Base-by-base conservation (phyloP, 2,797 vertebrate genomes). In the Decapterus maruadsi region DNA sequence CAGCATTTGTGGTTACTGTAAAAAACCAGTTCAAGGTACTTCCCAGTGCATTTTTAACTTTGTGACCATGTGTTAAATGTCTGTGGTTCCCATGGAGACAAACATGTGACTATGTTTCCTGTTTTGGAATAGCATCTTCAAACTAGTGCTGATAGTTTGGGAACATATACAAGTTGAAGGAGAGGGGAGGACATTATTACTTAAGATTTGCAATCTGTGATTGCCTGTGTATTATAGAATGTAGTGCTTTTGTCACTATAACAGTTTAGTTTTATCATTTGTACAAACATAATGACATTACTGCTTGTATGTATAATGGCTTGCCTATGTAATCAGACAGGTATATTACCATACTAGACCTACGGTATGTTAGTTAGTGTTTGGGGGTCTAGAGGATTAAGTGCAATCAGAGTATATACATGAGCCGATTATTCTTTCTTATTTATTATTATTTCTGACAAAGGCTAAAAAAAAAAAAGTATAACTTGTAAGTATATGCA, bases 171-270 rank as follows among this genome's bases (percentile, higher is more conserved):
- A n/a, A 16, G 68, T 60, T 13, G 56, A 77, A 79, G 48, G 72
- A 74, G 85, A 81, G 77, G 69, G 69, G 72, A 69, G 75, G 87
- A 88, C 85, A 77, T 94, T 91, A 91, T 92, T 87, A 80, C 68
- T 83, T 93, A 92, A 90, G 90, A 95, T 95, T 95, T 99, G 98
- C 98, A 98, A 96, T 99, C 98, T 96, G 97, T 99, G 98, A 99
- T 97, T 99, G 97, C 97, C 95, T 95, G 87, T 96, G 96, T 97
- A 93, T 94, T 95, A 94, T 94, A 93, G 93, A 95, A 90, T 86
- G 84, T 92, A 95, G 95, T 96, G 96, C 93, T 89, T 95, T 93
- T 94, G 95, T 96, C 97, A 95, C 96, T 96, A 89, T 95, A 92
- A 88, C 81, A 82, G 77, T 91, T 91, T 83, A 88, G 89, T 93